Conservation (phyloP, 1,140 invertebrate genomes). For the Globodera ellingtonae region DNA sequence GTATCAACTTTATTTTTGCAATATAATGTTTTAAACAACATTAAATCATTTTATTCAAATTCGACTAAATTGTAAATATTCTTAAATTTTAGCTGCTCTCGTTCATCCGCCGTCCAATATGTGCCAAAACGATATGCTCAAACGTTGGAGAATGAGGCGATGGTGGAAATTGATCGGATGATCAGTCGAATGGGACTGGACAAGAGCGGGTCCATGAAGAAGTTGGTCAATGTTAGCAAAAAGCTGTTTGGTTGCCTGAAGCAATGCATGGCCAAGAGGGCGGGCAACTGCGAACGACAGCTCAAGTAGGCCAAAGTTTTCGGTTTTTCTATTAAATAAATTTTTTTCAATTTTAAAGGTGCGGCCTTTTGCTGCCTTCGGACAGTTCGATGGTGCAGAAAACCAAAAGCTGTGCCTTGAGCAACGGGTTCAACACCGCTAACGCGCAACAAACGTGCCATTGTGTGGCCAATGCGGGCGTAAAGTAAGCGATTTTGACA, state of each 20-base stretch:
- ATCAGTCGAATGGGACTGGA: slow-evolving; percentile 24
- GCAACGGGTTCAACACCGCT: slow-evolving; percentile 41
- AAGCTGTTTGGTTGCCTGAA: slow-evolving; percentile 39
- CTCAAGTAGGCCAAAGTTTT: slow-evolving; percentile 19
- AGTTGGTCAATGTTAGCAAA: slow-evolving; percentile 36
- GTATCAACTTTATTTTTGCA: slow-evolving; percentile 2
- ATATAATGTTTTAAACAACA: no score
- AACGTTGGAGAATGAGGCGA: slow-evolving; percentile 48
- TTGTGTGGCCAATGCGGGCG: slow-evolving; percentile 40
- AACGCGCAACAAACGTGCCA: slow-evolving; percentile 43
- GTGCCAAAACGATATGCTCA: slow-evolving; percentile 50
- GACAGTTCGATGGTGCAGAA: slow-evolving; percentile 16
- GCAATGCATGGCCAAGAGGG: slow-evolving; percentile 45
- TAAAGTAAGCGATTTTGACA: slow-evolving; percentile 22
- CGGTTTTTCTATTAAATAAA: no score
- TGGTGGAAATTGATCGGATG: slow-evolving; percentile 50
- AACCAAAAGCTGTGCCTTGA: slow-evolving; percentile 19
- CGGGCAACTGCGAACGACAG: slow-evolving; percentile 49
- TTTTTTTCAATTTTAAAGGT: neutral
- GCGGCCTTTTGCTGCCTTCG: slow-evolving; percentile 11
- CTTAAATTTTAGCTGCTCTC: neutral
- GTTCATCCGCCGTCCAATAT: neutral
- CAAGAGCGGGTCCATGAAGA: slow-evolving; percentile 38
- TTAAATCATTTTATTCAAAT: no score
- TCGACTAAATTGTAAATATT: no score